These are phyloP conservation scores for Zaprionus africanus DNA, from an alignment of 1,140 invertebrate genomes.

Conservation along the genomic window DNA sequence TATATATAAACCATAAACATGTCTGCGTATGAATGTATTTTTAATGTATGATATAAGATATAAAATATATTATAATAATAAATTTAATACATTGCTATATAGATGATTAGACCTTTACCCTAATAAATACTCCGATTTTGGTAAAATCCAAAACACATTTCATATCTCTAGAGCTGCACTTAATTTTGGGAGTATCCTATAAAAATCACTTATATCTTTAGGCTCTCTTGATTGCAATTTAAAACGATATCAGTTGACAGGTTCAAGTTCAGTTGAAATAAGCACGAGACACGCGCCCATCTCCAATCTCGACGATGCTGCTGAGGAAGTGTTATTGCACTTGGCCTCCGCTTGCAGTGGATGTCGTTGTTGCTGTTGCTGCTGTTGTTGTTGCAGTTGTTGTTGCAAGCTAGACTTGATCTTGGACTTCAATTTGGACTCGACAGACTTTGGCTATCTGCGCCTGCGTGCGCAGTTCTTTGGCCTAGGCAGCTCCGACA, in stretches of 20 bases:
- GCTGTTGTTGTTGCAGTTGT: conserved; percentile 46
- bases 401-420: conserved; percentile 57
- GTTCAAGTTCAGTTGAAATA: neutral
- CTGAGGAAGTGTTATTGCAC: conserved; percentile 19
- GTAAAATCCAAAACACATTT: neutral
- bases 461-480: conserved; percentile 47
- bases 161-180: neutral
- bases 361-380: conserved; percentile 37
- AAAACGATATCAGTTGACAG: neutral
- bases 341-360: neutral
- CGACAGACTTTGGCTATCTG: conserved; percentile 41
- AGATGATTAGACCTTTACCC: too few relatives aligned
- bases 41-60: too few relatives aligned
- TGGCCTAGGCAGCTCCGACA: conserved; percentile 49
- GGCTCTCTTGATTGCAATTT: neutral
- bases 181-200: neutral
- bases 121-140: neutral
- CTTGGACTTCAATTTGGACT: conserved; percentile 64
- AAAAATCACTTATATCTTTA: too few relatives aligned
- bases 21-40: too few relatives aligned
- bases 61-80: too few relatives aligned
- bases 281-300: conserved; percentile 9
- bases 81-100: too few relatives aligned
- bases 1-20: too few relatives aligned
- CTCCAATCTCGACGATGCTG: conserved; percentile 16